Base-by-base conservation (phyloP, 2,888 invertebrate genomes). In the Mylabris sibirica region DNA sequence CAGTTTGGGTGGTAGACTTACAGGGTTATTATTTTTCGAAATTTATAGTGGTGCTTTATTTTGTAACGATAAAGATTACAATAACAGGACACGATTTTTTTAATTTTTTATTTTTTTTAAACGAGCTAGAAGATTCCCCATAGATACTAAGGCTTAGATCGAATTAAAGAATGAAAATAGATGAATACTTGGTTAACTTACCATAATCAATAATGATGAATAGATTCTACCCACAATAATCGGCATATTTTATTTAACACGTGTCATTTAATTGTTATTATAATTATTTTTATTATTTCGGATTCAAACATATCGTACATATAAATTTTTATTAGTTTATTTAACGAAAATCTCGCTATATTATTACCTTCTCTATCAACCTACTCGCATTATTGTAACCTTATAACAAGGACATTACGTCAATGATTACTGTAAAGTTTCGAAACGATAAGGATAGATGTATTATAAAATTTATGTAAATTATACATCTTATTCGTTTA, bases 401-500 rank as follows among this genome's bases (percentile, higher is more conserved):
- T 49, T 9, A 20, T 9, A 20, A 49, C 49, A 49, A 49, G 49
- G 49, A 49, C 20, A 49, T 22, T 49, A 49, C 49, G 20, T 49
- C 49, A 49, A 49, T 49, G 20, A 49, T 49, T 49, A 49, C 49
- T 49, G 20, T 49, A 49, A 30, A 20, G 8, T 49, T 11, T 17
- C 3, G 9, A 49, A 49, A 11, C 3, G 49, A 49, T 2, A 49
- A 8, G 20, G 49, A 49, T 17, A 49, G 49, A 20, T 49, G 20
- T 49, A 49, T 49, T 41, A 38, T 20, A 20, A 49, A 49, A 49
- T 20, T 49, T 49, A 49, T 49, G 49, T 49, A 49, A 49, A 49
- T 49, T 49, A 49, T 49, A 49, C 11, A 49, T 11, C 3, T 11
- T 49, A 20, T 49, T 9, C 49, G 11, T 20, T 49, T 11, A 11